Base-by-base conservation (phyloP, 2,888 invertebrate species). In the Danaus chrysippus region DNA sequence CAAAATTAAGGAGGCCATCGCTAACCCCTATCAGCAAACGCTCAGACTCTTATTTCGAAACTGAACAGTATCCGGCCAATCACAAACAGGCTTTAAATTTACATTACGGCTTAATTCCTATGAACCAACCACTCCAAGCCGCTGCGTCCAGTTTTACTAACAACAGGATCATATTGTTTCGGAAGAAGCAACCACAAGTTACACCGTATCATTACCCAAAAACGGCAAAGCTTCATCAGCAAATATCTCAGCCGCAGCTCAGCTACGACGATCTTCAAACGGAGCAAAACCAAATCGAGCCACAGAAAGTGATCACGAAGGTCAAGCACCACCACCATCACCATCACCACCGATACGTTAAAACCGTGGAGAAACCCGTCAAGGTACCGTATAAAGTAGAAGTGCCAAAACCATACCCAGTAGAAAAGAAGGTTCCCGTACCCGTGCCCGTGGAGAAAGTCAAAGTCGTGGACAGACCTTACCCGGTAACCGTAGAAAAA, bases 241-340 rank as follows among this genome's bases (percentile, higher is more conserved):
- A 49, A 8, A 59, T 52, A 10, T 42, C 67, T 3, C 44, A 77
- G 66, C 70, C 71, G 64, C 77, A 73, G 68, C 71, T 76, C 70
- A 66, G 68, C 64, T 73, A 76, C 63, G 76, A 73, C 44, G 84
- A 87, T 62, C 79, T 80, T 60, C 79, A 82, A 59, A 70, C 77
- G 53, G 84, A 84, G 63, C 81, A 73, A 58, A 84, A 82, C 70
- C 75, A 79, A 63, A 69, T 65, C 54, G 77, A 74, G 56, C 76
- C 82, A 57, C 76, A 82, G 44, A 79, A 75, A 63, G 75, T 82
- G 65, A 70, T 83, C 69, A 88, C 89, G 62, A 91, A 86, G 79
- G 80, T 92, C 71, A 92, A 93, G 75, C 93, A 93, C 71, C 93
- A 93, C 72, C 93, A 93, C 72, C 93, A 93, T 70, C 93, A 93